These are phyloP conservation scores for Drosophila mojavensis DNA, from an alignment of 1,140 invertebrate species.

Conservation along the genomic window DNA sequence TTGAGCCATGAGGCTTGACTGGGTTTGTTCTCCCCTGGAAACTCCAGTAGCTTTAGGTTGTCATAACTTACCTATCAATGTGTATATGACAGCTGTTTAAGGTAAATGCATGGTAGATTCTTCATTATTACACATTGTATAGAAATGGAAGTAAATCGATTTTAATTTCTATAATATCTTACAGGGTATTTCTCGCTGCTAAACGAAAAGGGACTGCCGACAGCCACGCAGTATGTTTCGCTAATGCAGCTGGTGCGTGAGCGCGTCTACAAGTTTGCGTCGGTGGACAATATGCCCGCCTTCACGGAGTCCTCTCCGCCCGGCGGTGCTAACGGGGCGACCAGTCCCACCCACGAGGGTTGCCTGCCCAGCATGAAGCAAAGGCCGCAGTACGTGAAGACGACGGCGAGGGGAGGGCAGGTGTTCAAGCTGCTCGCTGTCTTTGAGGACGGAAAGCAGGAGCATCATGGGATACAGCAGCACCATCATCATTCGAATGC, in stretches of 20 bases:
- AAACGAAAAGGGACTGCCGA: constrained; percentile 78
- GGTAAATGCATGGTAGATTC: too few species aligned
- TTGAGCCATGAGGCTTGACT: too few species aligned
- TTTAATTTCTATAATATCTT: background rate
- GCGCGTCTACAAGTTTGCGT: constrained; percentile 82
- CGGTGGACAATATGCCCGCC: constrained; percentile 82
- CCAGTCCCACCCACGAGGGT: constrained; percentile 71
- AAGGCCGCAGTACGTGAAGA: constrained; percentile 79
- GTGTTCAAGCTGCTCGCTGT: constrained; percentile 81
- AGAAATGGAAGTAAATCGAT: too few species aligned
- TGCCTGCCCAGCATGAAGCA: constrained; percentile 67
- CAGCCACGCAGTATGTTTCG: constrained; percentile 75
- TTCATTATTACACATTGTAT: too few species aligned
- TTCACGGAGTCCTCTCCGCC: constrained; percentile 72
- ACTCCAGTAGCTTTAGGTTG: too few species aligned
- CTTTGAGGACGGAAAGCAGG: constrained; percentile 83
- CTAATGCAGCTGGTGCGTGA: constrained; percentile 80
- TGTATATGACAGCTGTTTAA: too few species aligned
- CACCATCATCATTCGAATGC: constrained; percentile 23
- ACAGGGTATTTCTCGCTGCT: constrained; percentile 81
- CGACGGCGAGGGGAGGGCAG: constrained; percentile 78
- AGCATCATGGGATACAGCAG: constrained; percentile 24
- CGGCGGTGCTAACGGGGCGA: constrained; percentile 36
- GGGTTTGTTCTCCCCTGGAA: too few species aligned
- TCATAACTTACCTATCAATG: too few species aligned